Evolutionary conservation across 2,797 vertebrate genomes (phyloP), one percentile per base, ranked within the genome.

Genomic region (Pipistrellus kuhlii): DNA sequence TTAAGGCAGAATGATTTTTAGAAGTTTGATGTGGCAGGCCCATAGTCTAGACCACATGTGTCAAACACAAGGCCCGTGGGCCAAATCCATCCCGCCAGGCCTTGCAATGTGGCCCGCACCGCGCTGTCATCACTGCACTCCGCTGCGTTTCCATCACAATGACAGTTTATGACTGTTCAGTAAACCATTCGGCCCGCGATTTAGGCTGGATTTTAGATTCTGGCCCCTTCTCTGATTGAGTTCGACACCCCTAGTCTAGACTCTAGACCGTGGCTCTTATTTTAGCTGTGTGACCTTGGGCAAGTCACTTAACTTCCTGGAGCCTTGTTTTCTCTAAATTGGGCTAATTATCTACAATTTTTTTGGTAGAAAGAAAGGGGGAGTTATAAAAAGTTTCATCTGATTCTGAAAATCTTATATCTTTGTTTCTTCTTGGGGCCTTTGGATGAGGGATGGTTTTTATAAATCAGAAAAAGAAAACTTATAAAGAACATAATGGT

Each of bases 321-420:
- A 78, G 46, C 20, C 55, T 41, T 80, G 20, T 51, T 88, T 94
- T 82, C 75, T 93, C 27, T 35, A 68, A 80, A 80, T 35, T 53
- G 9, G 32, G 25, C 55, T 83, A 71, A 72, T 59, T 57, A 41
- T 27, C 20, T 35, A 53, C 20, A 21, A 15, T n/a, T 92, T 75
- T 44, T 69, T 75, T 76, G 11, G 23, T n/a, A 66, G n/a, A 30
- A 27, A 38, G 14, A 59, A 80, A 32, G 30, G 13, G 12, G 7
- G 20, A 80, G 21, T 7, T 76, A 55, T 68, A 71, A 95, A 75
- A 88, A 68, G 30, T 48, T 85, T 5, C 30, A 6, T 72, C 64
- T 78, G 59, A 51, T 66, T 77, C 51, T 88, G n/a, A 93, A 88
- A 85, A 69, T 35, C 80, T 55, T 82, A 3, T 62, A 20, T 32